Percentiles rank a stretch among this genome's conserved stretches.
Conservation (phyloP, 2,888 invertebrate species). For the Thysanoteuthis rhombus region DNA sequence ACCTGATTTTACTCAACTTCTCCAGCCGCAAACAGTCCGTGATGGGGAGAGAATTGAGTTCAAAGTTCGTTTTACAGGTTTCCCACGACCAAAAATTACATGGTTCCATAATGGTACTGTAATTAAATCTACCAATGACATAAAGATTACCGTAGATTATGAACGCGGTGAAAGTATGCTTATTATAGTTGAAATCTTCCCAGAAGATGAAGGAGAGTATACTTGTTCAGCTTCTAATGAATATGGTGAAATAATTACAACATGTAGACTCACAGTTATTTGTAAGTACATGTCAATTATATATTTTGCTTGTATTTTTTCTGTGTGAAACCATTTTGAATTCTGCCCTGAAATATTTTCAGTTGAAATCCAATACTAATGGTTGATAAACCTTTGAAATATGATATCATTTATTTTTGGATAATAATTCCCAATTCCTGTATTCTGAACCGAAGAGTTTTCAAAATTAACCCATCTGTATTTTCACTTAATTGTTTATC, state of each 20-base stretch:
- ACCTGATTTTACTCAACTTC: constrained; percentile 81
- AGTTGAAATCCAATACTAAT: neutral
- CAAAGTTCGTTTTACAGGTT: constrained; percentile 56
- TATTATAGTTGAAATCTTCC: constrained; percentile 95
- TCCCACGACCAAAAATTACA: constrained; percentile 61
- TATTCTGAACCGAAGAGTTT: neutral
- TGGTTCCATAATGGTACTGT: constrained; percentile 69
- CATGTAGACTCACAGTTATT: constrained; percentile 72
- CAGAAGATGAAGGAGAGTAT: constrained; percentile 97
- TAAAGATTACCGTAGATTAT: constrained; percentile 70
- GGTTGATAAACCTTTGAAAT: neutral
- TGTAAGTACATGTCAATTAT: constrained; percentile 55
- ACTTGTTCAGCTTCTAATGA: constrained; percentile 83
- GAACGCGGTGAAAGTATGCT: constrained; percentile 87
- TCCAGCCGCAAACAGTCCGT: constrained; percentile 83
- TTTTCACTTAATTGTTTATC: neutral
- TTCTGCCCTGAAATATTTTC: neutral
- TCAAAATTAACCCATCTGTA: neutral
- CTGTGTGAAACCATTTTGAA: neutral
- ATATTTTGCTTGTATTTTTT: neutral
- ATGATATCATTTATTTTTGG: neutral
- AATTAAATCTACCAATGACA: constrained; percentile 65
- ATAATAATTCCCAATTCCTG: neutral
- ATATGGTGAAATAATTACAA: constrained; percentile 95
- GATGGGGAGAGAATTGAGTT: constrained; percentile 81